Evolutionary conservation across 2,797 vertebrate species (phyloP), one percentile per base, ranked within the genome.

Genomic region (Parambassis ranga): DNA sequence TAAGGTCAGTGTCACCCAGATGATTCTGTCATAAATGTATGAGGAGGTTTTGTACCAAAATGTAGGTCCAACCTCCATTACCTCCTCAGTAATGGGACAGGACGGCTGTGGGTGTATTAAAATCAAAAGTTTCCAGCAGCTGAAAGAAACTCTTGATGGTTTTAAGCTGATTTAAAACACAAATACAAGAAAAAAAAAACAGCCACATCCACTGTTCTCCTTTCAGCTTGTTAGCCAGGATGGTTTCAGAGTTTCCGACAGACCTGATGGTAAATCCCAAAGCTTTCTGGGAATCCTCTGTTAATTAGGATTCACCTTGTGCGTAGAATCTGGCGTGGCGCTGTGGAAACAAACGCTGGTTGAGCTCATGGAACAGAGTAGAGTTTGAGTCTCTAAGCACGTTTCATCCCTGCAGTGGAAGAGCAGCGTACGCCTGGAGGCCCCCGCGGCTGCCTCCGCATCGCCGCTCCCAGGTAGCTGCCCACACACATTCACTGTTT

Each of bases 251-350:
- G 39, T 83, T 87, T 84, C 80, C 31, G 5, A 56, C 58, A 19
- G 49, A 61, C 63, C 58, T 37, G 47, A 48, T 13, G 24, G 56
- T 79, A 81, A 83, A 82, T 74, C 82, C 77, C 28, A 24, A 70
- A 78, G 72, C 75, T 81, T 83, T 77, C 58, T 43, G 50, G 68
- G 67, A 85, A 88, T 85, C 83, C 79, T 83, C 22, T 20, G 65
- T 70, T 85, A 79, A 89, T 87, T 81, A 81, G 52, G 67, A 83
- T 81, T 83, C 79, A 83, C 71, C 78, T 77, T 57, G 50, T 30
- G 38, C 13, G 0, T 4, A 0, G 32, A 53, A 51, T 70, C 61
- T 75, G 72, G 61, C 32, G 1, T 61, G 13, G 4, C 13, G 22
- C 43, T 16, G 37, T 72, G 70, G 71, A 78, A 83, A 80, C 36